These are phyloP conservation scores for Papilio elwesi DNA, from an alignment of 2,888 invertebrate genomes.

Conservation along the genomic window DNA sequence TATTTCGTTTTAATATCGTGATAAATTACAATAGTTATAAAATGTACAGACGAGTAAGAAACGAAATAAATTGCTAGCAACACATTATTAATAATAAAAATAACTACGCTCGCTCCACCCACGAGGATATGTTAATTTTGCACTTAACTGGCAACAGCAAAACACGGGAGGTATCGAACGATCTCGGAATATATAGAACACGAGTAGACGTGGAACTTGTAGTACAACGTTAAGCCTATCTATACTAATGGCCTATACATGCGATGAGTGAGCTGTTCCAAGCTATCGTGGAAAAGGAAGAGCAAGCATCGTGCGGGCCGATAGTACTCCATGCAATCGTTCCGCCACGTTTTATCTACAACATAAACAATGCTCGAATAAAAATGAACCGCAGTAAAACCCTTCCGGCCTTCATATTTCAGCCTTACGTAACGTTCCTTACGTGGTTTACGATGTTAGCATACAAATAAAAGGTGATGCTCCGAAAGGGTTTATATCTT, in stretches of 20 bases:
- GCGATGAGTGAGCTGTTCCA: constrained; percentile 77
- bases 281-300: constrained; percentile 62
- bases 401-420: constrained; percentile 26
- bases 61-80: too few relatives aligned
- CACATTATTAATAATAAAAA: too few relatives aligned
- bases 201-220: constrained; percentile 56
- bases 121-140: too few relatives aligned
- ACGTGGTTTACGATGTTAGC: constrained; percentile 27
- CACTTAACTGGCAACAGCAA: constrained; percentile 4
- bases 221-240: constrained; percentile 76
- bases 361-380: constrained; percentile 36
- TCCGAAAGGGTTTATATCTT: neutral
- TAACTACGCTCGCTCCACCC: too few relatives aligned
- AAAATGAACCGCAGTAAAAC: constrained; percentile 33
- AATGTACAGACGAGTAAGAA: too few relatives aligned
- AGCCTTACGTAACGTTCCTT: constrained; percentile 11
- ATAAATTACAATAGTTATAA: too few relatives aligned
- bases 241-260: constrained; percentile 77
- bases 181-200: constrained; percentile 70
- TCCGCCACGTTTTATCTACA: constrained; percentile 32
- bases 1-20: too few relatives aligned
- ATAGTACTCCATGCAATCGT: constrained; percentile 28
- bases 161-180: neutral
- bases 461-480: constrained; percentile 21
- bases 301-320: constrained; percentile 26